These are phyloP conservation scores for Phylloscopus trochilus DNA, from an alignment of 2,113 vertebrate genomes.

Conservation along the genomic window DNA sequence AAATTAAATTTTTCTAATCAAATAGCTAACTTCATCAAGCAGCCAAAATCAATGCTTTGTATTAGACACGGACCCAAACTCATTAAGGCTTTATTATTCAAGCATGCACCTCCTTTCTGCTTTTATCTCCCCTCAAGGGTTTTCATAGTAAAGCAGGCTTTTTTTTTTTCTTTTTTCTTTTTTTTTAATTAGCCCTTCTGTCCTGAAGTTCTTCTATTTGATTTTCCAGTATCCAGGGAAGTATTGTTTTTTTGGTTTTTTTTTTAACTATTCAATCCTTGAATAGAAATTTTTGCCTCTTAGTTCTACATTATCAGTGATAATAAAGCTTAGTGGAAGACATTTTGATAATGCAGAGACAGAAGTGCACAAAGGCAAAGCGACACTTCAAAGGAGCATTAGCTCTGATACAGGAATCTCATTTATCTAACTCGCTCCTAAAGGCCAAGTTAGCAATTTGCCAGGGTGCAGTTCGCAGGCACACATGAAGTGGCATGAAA, in stretches of 20 bases:
- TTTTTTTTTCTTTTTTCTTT: neutral
- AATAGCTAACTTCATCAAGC: constrained; percentile 40
- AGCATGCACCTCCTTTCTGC: constrained; percentile 25
- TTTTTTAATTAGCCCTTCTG: constrained; percentile 55
- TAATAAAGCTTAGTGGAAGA: neutral
- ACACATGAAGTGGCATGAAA: neutral
- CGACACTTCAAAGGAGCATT: neutral
- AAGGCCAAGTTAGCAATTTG: neutral
- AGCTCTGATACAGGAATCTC: neutral
- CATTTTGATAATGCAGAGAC: neutral
- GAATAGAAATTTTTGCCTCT: constrained; percentile 1
- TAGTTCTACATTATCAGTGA: constrained; percentile 7
- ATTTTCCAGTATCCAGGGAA: constrained; percentile 35
- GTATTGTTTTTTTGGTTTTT: neutral
- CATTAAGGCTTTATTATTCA: constrained; percentile 49
- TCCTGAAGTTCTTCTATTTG: constrained; percentile 30
- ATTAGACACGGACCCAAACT: neutral
- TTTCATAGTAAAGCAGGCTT: constrained; percentile 20
- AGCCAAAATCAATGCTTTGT: constrained; percentile 42
- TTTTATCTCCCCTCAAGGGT: constrained; percentile 50
- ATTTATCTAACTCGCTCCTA: neutral
- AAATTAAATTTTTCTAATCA: constrained; percentile 15
- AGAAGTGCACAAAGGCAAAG: neutral
- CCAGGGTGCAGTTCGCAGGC: rapidly evolving
- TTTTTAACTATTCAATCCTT: neutral